These are phyloP conservation scores for Hyperoplus lanceolatus DNA, from an alignment of 2,797 vertebrate species.

Conservation along the genomic window DNA sequence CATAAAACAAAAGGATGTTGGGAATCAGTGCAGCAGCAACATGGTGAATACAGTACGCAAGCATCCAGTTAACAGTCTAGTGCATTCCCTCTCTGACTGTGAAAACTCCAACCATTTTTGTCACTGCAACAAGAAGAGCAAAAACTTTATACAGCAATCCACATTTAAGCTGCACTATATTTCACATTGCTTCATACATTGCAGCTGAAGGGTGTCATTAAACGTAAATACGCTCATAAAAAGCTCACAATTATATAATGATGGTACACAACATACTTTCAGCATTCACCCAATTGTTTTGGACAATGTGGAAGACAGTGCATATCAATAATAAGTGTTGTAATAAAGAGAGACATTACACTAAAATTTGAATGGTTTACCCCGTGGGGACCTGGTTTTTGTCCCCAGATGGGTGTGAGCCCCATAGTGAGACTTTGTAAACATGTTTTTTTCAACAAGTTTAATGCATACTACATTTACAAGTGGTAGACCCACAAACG, in stretches of 20 bases:
- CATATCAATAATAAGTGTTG: not conserved
- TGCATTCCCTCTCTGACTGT: not conserved
- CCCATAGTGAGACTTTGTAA: not conserved
- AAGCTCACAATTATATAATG: not conserved
- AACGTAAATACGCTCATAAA: not conserved
- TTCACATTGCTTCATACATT: not conserved
- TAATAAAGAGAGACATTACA: too few species aligned
- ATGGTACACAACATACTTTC: not conserved
- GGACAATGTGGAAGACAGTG: not conserved
- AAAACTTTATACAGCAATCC: not conserved
- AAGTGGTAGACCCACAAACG: not conserved
- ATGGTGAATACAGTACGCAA: too few species aligned
- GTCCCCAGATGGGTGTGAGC: not conserved
- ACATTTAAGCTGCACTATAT: not conserved
- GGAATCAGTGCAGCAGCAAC: too few species aligned
- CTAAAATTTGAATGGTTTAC: not conserved
- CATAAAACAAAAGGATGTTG: too few species aligned
- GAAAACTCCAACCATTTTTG: not conserved
- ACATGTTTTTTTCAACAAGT: not conserved
- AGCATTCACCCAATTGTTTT: not conserved
- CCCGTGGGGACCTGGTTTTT: not conserved
- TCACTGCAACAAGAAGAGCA: not conserved
- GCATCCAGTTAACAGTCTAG: too few species aligned
- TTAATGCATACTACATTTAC: not conserved
- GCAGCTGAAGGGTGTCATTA: too few species aligned